Evolutionary conservation across 2,888 invertebrate species (phyloP), one percentile per base, ranked within the genome.

Genomic region (Dexiosoma caninum): DNA sequence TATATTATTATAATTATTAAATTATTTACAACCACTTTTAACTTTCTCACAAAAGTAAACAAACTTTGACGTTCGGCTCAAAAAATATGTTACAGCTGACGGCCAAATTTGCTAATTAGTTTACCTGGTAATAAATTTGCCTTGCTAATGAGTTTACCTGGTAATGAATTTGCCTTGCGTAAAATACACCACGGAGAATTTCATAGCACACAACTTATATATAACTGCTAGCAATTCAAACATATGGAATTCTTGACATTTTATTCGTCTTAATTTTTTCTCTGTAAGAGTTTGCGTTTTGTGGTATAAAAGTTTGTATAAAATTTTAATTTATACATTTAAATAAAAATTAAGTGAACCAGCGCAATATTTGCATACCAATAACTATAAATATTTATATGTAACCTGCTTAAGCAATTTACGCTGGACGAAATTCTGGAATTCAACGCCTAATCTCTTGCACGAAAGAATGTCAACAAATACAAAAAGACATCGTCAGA

Each of bases 401-500:
- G 10, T 27, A 42, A 51, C n/a, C 9, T 42, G 7, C 4, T 46
- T 42, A 14, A 21, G 10, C 35, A 53, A 53, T 40, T 64, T 51
- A 30, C 8, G 5, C 49, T 51, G 53, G 46, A 67, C 9, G n/a
- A 16, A 57, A 19, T 19, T 40, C 16, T 8, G 44, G 14, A 30
- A 14, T 35, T 9, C 21, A 21, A 7, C 19, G 27, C 21, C 9
- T 46, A 37, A 35, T 1, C 44, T 30, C 44, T 19, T 40, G 53
- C 46, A 53, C 32, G 32, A 21, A 32, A 67, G 16, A 69, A 81
- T 81, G 81, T 81, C 72, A 81, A 81, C 80, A 77, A 81, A 81
- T 44, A 21, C 72, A 14, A 72, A 59, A 77, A 77, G 59, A 74
- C 77, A 49, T 69, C 69, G 77, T 6, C 81, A 81, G 42, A 81